Evolutionary conservation across 2,113 vertebrate species (phyloP).

Genomic region (Anoura caudifer): DNA sequence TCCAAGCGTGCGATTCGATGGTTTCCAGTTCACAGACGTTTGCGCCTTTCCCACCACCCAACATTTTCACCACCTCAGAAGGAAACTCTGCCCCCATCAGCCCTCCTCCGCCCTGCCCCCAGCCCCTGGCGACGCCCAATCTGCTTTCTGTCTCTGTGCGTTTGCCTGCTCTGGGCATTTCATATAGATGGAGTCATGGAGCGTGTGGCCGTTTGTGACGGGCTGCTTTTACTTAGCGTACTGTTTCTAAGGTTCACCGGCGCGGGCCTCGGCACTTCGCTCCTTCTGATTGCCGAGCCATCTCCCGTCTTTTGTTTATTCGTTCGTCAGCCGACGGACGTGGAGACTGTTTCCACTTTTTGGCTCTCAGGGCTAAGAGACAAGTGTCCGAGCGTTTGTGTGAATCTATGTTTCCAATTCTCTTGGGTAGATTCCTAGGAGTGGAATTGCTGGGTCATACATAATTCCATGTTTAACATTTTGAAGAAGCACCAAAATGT

Average conservation of each 20-base stretch:
- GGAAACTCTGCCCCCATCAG: not conserved
- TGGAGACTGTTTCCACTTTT: not conserved
- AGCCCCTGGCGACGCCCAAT: not conserved
- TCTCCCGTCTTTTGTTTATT: not conserved
- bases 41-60: not conserved
- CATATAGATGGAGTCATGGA: not conserved
- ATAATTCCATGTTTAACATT: not conserved
- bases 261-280: fast-evolving
- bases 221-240: not conserved
- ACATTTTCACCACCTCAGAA: not conserved
- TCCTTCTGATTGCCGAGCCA: not conserved
- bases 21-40: not conserved
- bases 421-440: not conserved
- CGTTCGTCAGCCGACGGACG: not conserved
- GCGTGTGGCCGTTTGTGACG: not conserved
- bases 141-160: not conserved
- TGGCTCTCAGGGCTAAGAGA: not conserved
- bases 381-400: not conserved
- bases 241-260: not conserved
- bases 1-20: not conserved
- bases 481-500: not conserved
- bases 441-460: not conserved
- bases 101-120: no score
- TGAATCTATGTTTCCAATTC: not conserved
- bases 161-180: not conserved